Conservation (phyloP, 2,113 vertebrate genomes). For the Gymnarchus niloticus region DNA sequence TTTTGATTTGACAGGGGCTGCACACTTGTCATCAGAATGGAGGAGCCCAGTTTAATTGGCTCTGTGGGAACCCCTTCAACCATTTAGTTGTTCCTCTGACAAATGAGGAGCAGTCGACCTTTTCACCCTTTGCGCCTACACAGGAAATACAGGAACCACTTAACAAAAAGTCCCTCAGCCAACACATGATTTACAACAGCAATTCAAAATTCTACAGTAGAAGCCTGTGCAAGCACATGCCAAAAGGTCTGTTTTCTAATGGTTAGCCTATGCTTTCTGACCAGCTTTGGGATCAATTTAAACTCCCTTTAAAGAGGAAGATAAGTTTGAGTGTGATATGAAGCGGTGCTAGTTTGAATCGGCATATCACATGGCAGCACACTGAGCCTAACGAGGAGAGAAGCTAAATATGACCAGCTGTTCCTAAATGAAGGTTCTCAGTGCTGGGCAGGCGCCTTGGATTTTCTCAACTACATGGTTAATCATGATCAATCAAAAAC, state of each 20-base stretch:
- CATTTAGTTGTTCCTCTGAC: not conserved
- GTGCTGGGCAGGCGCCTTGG: constrained; percentile 16
- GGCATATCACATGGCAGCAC: not conserved
- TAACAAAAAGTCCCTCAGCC: not conserved
- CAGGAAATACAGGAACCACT: constrained; percentile 21
- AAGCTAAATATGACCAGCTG: constrained; percentile 12
- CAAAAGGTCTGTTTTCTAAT: not conserved
- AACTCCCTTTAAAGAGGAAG: not conserved
- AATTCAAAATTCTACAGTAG: not conserved
- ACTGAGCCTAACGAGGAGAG: not conserved
- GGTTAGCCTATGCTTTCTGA: not conserved
- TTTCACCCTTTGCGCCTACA: constrained; percentile 19
- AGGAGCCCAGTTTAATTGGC: not conserved
- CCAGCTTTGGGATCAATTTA: not conserved
- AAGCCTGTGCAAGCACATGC: not conserved
- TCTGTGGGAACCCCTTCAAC: not conserved
- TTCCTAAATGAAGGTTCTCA: not conserved
- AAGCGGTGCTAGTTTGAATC: not conserved
- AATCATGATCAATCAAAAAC: not conserved
- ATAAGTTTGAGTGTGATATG: not conserved
- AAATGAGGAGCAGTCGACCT: constrained; percentile 12
- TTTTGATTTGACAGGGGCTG: not conserved
- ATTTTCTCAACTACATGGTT: not conserved
- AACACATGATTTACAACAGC: not conserved
- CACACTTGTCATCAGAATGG: not conserved